Base-by-base conservation (phyloP, 37 sponge, comb jelly and placozoan species). In the Diacarnus erythraeanus region DNA sequence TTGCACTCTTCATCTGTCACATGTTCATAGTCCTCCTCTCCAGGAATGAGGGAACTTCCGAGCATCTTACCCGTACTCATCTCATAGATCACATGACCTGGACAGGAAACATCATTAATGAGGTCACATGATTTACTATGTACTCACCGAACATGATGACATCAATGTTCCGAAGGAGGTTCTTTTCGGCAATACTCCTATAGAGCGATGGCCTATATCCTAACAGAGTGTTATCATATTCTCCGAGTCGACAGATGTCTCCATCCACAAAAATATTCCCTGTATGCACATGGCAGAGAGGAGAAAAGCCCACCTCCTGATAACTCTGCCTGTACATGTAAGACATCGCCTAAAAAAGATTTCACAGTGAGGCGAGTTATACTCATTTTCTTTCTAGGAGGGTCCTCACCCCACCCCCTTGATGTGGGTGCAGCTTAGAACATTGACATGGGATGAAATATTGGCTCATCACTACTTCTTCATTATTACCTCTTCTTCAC, bases 201-300 rank as follows among this genome's bases (percentile, higher is more conserved):
- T 78, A 63, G 60, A 65, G 30, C 8, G 80, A 18, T 21, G 84
- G 71, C 70, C 71, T 71, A 71, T 84, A 84, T 31, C 90, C 85
- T 47, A 89, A 71, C 59, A 89, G 34, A 2, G 76, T 69, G 69
- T 89, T 84, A 44, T 89, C 85, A 76, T 82, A 84, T 20, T 85
- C 85, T 0, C 74, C 57, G 8, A 89, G 47, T 59, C 64, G 68
- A 37, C 91, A 90, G 23, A 59, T n/a, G 39, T 42, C 64, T 22
- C 57, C 82, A 1, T 81, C 82, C 35, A 90, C 42, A 40, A 85
- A 78, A 30, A 85, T 74, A 69, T 90, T 90, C 18, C 91, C 91
- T 59, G 71, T 65, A 29, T 90, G 91, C 44, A 90, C 41, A 26
- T 90, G 76, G 0, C 78, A 78, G 22, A 81, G 39, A 57, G 82